Percentiles rank a stretch among this genome's conserved stretches.
phyloP scores from a whole-genome alignment of 1,140 invertebrate species.

The Antheraea pernyi region DNA sequence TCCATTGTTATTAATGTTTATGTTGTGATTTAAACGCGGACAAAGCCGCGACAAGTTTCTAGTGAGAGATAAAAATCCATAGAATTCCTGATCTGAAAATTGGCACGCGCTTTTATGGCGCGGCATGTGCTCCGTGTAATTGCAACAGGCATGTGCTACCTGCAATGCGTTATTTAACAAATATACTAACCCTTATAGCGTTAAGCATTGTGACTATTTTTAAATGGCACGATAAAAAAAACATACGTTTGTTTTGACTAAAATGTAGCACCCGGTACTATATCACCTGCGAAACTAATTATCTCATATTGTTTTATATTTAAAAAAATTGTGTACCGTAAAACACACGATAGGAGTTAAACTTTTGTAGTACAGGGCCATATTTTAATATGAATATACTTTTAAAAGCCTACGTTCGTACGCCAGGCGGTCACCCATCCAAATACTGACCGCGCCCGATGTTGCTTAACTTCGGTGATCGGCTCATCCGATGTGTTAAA shows the following conservation, averaged over 20 bases:
- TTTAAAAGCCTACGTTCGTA: no score
- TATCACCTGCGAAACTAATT: slow-evolving; percentile 47
- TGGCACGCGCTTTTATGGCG: slow-evolving; percentile 42
- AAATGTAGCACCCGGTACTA: slow-evolving; percentile 2
- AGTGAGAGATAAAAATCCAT: slow-evolving; percentile 18
- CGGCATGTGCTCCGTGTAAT: slow-evolving; percentile 51
- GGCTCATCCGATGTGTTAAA: no score
- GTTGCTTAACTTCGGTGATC: no score
- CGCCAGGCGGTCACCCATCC: no score
- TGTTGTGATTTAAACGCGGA: no score
- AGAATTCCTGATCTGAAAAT: slow-evolving; percentile 17
- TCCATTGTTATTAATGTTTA: no score
- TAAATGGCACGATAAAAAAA: neutral
- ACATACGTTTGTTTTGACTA: neutral
- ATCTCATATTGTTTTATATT: slow-evolving; percentile 21
- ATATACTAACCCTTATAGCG: neutral
- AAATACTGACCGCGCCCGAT: no score
- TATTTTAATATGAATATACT: no score
- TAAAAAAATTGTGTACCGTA: neutral
- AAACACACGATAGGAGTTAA: no score
- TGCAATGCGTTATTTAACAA: slow-evolving; percentile 1
- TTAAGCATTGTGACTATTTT: neutral
- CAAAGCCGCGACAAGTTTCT: no score
- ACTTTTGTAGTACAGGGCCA: no score
- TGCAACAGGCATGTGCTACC: slow-evolving; percentile 37